phyloP scores from a whole-genome alignment of 2,797 vertebrate genomes.

The Cygnus olor region DNA sequence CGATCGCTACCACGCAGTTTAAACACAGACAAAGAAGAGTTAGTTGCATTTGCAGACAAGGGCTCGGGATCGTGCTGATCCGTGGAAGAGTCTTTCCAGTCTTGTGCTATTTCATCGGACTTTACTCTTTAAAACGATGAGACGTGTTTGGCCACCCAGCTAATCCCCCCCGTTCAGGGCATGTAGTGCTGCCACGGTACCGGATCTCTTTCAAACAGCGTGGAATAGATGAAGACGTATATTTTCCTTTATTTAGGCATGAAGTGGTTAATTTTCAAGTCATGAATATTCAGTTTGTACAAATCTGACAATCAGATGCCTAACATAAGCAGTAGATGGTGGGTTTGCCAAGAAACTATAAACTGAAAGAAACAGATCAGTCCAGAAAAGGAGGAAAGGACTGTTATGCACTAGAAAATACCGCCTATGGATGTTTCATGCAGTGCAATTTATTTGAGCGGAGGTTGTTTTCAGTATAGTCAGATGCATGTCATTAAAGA shows the following conservation, averaged over 20 bases:
- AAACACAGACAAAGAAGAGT: slow-evolving; percentile 80
- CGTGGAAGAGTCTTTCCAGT: not conserved
- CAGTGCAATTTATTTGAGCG: slow-evolving; percentile 14
- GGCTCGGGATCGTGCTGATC: slow-evolving; percentile 50
- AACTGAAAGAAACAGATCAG: slow-evolving; percentile 77
- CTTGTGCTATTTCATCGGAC: slow-evolving; percentile 50
- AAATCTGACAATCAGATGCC: slow-evolving; percentile 81
- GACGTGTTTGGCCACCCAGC: not conserved
- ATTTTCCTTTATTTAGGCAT: slow-evolving; percentile 40
- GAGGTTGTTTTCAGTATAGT: not conserved
- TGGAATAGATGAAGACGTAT: not conserved
- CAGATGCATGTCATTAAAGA: slow-evolving; percentile 55
- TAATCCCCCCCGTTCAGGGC: not conserved
- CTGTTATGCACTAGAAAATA: slow-evolving; percentile 39
- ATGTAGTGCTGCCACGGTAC: not conserved
- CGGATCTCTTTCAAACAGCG: not conserved
- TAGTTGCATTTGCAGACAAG: slow-evolving; percentile 68
- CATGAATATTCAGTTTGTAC: slow-evolving; percentile 79
- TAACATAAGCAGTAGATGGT: slow-evolving; percentile 78
- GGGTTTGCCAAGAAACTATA: slow-evolving; percentile 80
- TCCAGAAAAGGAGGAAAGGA: slow-evolving; percentile 70
- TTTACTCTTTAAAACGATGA: slow-evolving; percentile 33
- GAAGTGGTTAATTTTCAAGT: slow-evolving; percentile 77
- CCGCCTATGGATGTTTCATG: slow-evolving; percentile 41
- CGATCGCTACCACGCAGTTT: slow-evolving; percentile 60